Base-by-base conservation (phyloP, 2,113 vertebrate species). In the Sakesphorus luctuosus region DNA sequence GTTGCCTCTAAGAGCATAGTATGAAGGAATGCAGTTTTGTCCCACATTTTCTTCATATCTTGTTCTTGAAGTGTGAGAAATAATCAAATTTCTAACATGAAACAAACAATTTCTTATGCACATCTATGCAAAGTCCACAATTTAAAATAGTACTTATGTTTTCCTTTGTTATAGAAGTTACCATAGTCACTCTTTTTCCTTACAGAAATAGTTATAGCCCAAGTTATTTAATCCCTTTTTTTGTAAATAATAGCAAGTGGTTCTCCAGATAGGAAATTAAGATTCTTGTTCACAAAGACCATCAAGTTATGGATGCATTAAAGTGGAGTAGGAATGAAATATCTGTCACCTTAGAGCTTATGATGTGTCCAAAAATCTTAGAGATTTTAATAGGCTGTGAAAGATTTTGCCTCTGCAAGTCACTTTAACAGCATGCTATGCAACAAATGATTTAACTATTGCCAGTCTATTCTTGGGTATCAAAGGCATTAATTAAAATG, bases 251-350 rank as follows among this genome's bases (percentile, higher is more conserved):
- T 46, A 79, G 25, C 11, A 93, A 93, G 62, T 31, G 17, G 20
- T 88, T 94, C 49, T 84, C 94, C 94, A 97, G 91, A 96, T 89
- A 91, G 84, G 91, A 87, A 97, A 95, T 93, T 95, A 72, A 19
- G 38, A 83, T 97, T 81, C 97, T 95, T 97, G 87, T 91, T 96
- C 97, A 94, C 90, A 96, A 97, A 81, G 84, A 79, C 83, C 91
- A 95, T 96, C 94, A 96, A 94, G 56, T 91, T 96, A 92, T 1
- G 11, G 90, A 87, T 92, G 84, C 78, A 94, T 87, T 97, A 87
- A 93, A 95, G 84, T 28, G 26, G 71, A 86, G 94, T 62, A 89
- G 73, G 93, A 97, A 95, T 91, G 78, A 97, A 97, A 62, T 81
- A 86, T 33, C 68, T 52, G 20, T 78, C 74, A 72, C 56, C 72